Evolutionary conservation across 2,888 invertebrate species (phyloP), one percentile per base, ranked within the genome.

Genomic region (Tuta absoluta): DNA sequence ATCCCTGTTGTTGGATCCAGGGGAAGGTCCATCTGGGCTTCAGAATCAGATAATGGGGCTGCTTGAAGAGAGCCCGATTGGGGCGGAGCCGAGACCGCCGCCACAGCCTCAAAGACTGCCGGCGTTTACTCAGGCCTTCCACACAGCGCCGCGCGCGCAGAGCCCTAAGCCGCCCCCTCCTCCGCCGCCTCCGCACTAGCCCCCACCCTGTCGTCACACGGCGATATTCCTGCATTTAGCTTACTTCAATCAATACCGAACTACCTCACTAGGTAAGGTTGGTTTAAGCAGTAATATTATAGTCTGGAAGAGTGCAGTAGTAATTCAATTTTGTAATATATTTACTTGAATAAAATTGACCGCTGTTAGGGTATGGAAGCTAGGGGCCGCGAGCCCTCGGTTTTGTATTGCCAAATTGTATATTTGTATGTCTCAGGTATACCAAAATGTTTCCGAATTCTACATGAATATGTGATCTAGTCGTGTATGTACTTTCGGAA

Each of bases 401-500:
- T 77, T 77, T 79, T 75, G 78, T 80, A 84, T 89, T 87, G 89
- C 90, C 90, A 89, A 89, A 89, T 87, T 87, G 84, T 89, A 83
- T 85, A 83, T 84, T 84, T 82, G 85, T 87, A 85, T 71, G 83
- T 86, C 78, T 85, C 80, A 80, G 87, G 84, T 89, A 86, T 89
- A 89, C 89, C 90, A 89, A 90, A 91, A 87, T 88, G 75, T 84
- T 91, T 91, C 91, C 91, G 91, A 91, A 91, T 89, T 89, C 90
- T 91, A 84, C 91, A 91, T 91, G 91, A 90, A 89, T 86, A 91
- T 89, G 84, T 87, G 85, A 91, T 91, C 91, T 91, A 91, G 91
- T 91, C 91, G 81, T 90, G 91, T 91, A 91, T 89, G 91, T 91
- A 87, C 89, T 91, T 89, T 91, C 91, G 91, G 91, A 91, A 89